These are phyloP conservation scores for Acleris literana DNA, from an alignment of 2,888 invertebrate species.

Conservation along the genomic window DNA sequence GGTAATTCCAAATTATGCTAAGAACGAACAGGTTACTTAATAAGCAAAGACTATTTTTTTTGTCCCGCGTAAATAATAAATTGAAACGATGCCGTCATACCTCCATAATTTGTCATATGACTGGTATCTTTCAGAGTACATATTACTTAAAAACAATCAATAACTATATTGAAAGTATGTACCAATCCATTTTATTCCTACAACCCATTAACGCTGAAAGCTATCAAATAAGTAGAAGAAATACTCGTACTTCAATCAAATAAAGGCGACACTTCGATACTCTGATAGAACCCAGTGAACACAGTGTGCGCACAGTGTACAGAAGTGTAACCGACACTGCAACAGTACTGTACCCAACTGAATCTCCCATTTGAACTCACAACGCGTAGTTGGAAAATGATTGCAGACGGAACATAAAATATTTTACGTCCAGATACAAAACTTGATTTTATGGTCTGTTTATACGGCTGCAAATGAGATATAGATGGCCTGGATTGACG, in stretches of 20 bases:
- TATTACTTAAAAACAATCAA: background rate
- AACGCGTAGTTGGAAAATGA: slow-evolving; percentile 49
- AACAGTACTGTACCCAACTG: background rate
- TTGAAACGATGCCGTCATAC: no score
- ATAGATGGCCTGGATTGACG: slow-evolving; percentile 59
- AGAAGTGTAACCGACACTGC: background rate
- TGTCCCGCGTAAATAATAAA: no score
- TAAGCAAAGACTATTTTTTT: no score
- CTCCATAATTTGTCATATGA: no score
- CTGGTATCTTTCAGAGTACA: no score
- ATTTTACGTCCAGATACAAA: slow-evolving; percentile 69
- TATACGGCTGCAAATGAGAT: slow-evolving; percentile 62
- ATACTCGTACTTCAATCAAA: slow-evolving; percentile 38
- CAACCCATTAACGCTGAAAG: slow-evolving; percentile 33
- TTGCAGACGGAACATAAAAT: slow-evolving; percentile 62
- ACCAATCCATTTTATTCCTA: slow-evolving; percentile 20
- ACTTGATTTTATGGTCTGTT: slow-evolving; percentile 76
- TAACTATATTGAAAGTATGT: slow-evolving; percentile 9
- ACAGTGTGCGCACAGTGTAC: slow-evolving; percentile 14
- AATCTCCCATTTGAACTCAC: background rate
- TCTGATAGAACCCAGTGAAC: background rate
- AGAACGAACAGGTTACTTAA: no score
- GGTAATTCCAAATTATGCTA: no score
- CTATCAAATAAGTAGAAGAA: slow-evolving; percentile 35
- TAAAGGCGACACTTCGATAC: slow-evolving; percentile 24